These are phyloP conservation scores for Cyclophora punctaria DNA, from an alignment of 2,888 invertebrate genomes.

Conservation along the genomic window DNA sequence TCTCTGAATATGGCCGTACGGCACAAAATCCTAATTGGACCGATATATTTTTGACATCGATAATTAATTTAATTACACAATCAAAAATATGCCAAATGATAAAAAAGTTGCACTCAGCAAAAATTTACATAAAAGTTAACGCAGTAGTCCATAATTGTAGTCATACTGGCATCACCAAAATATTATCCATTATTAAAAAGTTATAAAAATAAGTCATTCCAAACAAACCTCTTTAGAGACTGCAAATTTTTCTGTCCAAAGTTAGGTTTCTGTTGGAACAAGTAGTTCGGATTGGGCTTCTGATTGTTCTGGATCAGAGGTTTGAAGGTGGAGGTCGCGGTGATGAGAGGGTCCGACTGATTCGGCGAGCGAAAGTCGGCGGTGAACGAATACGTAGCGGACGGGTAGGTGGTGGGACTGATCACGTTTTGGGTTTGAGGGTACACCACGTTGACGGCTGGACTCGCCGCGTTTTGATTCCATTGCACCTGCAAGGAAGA, in stretches of 20 bases:
- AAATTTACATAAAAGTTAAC: too few relatives aligned
- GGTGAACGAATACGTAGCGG: constrained; percentile 88
- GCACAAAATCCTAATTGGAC: too few relatives aligned
- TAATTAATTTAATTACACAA: too few relatives aligned
- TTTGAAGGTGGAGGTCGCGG: constrained; percentile 73
- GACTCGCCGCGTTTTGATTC: constrained; percentile 78
- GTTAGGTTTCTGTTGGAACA: constrained; percentile 63
- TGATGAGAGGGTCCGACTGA: constrained; percentile 73
- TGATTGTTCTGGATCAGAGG: constrained; percentile 65
- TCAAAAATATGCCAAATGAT: too few relatives aligned
- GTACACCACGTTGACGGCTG: constrained; percentile 78
- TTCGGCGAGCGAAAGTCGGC: constrained; percentile 84
- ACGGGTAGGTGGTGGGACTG: constrained; percentile 79
- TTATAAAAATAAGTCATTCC: too few relatives aligned
- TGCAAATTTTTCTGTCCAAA: constrained; percentile 36
- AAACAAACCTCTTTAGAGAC: too few relatives aligned
- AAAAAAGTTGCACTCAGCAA: too few relatives aligned
- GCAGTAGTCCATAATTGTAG: too few relatives aligned
- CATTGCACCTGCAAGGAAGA: constrained; percentile 78
- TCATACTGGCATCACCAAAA: too few relatives aligned
- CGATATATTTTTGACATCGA: too few relatives aligned
- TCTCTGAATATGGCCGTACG: too few relatives aligned
- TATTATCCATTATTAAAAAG: too few relatives aligned
- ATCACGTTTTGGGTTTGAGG: constrained; percentile 78
- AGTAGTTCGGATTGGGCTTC: constrained; percentile 53